Evolutionary conservation across 2,888 invertebrate species (phyloP), one percentile per base, ranked within the genome.

Genomic region (Cheilosia soror): DNA sequence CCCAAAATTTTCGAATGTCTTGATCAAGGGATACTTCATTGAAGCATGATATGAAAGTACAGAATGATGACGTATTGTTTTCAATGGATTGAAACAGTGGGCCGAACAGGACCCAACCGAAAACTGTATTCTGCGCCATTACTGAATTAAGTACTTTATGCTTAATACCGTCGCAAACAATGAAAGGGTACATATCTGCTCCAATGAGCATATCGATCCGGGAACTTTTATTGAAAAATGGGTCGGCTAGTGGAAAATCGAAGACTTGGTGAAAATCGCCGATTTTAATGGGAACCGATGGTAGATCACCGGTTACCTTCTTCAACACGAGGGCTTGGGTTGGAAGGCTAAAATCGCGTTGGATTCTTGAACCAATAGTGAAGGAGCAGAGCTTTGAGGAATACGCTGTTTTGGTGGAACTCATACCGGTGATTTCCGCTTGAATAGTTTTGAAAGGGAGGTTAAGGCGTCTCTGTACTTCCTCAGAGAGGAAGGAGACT

Each of bases 401-500:
- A 4, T n/a, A 13, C 1, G 55, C 75, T 13, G 75, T 33, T 7
- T 9, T 15, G 9, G 60, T 60, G 6, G 51, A 15, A 4, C 29
- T 33, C 20, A 73, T 51, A 27, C 62, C 65, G 6, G 31, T 42
- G 4, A 55, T 55, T 7, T 37, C 42, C 6, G 65, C 55, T 40
- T 44, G 29, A 13, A 31, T 42, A 11, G 11, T 5, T 51, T 37
- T 5, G 25, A 20, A 11, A 3, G 63, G 29, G 4, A 73, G 44
- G 37, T 47, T 27, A 4, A 71, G 44, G 1, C 5, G 44, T 4
- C 11, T 42, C 20, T 62, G 69, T 0, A 51, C n/a, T 4, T 42
- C 31, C 31, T 81, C 68, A 2, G 85, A 82, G 15, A 85, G 77
- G 13, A 87, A 81, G 0, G 83, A 63, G 2, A 65, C 81, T n/a